phyloP scores from a whole-genome alignment of 2,888 invertebrate species.

The Nomada lathburiana region DNA sequence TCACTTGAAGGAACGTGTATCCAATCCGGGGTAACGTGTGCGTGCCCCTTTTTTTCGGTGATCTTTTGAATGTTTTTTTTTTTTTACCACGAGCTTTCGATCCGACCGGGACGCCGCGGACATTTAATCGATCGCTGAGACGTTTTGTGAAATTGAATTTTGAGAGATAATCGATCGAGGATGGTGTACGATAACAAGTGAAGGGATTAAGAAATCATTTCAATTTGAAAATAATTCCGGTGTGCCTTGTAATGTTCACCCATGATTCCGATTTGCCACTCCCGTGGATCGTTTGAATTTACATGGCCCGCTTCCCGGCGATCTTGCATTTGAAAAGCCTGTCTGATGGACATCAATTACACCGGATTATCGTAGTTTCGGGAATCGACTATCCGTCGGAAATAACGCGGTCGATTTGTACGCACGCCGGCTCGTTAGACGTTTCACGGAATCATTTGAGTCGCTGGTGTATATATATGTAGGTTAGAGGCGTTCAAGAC shows the following conservation, averaged over 20 bases:
- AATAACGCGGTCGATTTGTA: constrained; percentile 44
- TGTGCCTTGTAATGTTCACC: no score
- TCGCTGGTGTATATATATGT: constrained; percentile 46
- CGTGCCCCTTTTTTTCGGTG: constrained; percentile 3
- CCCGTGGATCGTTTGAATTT: no score
- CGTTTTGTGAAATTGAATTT: no score
- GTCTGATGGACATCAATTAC: constrained; percentile 30
- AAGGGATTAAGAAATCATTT: no score
- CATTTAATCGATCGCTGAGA: no score
- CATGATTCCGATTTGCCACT: no score
- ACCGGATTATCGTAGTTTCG: constrained; percentile 22
- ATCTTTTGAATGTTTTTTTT: constrained; percentile 11
- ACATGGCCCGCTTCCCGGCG: no score
- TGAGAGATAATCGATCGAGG: no score
- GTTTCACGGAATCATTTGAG: constrained; percentile 67
- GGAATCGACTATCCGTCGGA: constrained; percentile 27
- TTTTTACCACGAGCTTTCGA: neutral
- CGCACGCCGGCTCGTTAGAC: constrained; percentile 45
- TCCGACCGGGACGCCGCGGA: no score
- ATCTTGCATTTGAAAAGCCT: neutral
- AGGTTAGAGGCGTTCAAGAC: constrained; percentile 61
- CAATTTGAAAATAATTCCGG: no score
- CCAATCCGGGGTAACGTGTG: constrained; percentile 15
- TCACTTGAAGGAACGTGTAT: constrained; percentile 31
- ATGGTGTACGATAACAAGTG: no score